Conservation (phyloP, 2,113 vertebrate species). For the Aphyosemion australe region DNA sequence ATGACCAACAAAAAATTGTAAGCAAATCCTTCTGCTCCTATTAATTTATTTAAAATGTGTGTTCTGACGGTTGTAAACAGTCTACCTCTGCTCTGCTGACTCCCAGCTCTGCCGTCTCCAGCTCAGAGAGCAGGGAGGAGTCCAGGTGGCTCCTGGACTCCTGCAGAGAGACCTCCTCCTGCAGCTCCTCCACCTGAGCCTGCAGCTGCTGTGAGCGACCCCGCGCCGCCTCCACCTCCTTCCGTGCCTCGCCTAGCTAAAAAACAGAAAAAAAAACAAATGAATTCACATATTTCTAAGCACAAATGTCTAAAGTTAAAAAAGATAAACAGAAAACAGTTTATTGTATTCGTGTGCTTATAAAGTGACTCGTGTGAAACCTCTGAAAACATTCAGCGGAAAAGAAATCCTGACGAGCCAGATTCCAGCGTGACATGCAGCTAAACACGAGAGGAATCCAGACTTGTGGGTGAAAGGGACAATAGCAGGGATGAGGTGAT, state of each 20-base stretch:
- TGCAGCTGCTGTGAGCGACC: constrained; percentile 70
- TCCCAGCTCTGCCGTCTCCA: constrained; percentile 56
- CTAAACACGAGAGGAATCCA: constrained; percentile 61
- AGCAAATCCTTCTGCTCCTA: neutral
- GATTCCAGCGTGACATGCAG: constrained; percentile 68
- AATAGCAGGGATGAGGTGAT: constrained; percentile 46
- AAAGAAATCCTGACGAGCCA: constrained; percentile 59
- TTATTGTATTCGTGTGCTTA: no score
- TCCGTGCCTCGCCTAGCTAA: constrained; percentile 68
- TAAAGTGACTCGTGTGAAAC: neutral
- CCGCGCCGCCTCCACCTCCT: constrained; percentile 64
- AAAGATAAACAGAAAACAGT: no score
- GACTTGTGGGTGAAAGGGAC: constrained; percentile 33
- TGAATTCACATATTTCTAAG: neutral
- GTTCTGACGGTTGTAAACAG: neutral
- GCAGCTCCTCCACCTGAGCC: constrained; percentile 75
- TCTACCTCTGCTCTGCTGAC: constrained; percentile 71
- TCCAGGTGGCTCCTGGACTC: constrained; percentile 54
- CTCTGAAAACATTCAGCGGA: neutral
- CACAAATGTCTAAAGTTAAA: no score
- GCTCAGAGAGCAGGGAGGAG: constrained; percentile 75
- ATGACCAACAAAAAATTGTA: neutral
- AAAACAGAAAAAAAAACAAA: neutral
- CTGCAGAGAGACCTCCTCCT: constrained; percentile 74
- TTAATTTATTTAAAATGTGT: neutral